Evolutionary conservation across 2,113 vertebrate species (phyloP).

Genomic region (Vombatus ursinus): DNA sequence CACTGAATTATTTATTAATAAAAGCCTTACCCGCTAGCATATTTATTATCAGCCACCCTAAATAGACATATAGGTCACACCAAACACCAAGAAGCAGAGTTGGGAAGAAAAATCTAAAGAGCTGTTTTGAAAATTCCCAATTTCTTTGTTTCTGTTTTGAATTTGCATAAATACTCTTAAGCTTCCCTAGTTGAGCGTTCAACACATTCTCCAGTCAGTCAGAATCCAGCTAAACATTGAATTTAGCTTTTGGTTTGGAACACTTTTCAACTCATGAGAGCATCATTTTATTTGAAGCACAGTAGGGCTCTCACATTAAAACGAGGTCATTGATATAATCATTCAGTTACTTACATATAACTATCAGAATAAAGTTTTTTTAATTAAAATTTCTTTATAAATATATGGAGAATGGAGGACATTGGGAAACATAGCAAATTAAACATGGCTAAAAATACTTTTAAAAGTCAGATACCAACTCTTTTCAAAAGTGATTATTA

Average conservation of each 20-base stretch:
- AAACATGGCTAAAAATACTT: not conserved
- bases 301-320: not conserved
- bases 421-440: not conserved
- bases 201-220: not conserved
- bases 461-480: constrained; percentile 17
- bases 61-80: not conserved
- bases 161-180: constrained; percentile 23
- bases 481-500: constrained; percentile 40
- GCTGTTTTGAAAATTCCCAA: not conserved
- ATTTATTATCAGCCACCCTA: not conserved
- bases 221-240: constrained; percentile 7
- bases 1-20: constrained; percentile 48
- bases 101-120: not conserved
- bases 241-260: not conserved
- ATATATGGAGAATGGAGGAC: not conserved
- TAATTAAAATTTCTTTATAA: not conserved
- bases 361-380: not conserved
- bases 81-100: constrained; percentile 2
- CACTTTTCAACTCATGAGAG: constrained; percentile 35
- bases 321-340: not conserved
- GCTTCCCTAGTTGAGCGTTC: constrained; percentile 6
- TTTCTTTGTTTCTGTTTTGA: constrained; percentile 39
- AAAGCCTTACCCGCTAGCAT: not conserved
- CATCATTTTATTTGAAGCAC: not conserved
- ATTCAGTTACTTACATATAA: not conserved